Evolutionary conservation across 2,113 vertebrate genomes (phyloP).

Genomic region (Phrynocephalus versicolor): DNA sequence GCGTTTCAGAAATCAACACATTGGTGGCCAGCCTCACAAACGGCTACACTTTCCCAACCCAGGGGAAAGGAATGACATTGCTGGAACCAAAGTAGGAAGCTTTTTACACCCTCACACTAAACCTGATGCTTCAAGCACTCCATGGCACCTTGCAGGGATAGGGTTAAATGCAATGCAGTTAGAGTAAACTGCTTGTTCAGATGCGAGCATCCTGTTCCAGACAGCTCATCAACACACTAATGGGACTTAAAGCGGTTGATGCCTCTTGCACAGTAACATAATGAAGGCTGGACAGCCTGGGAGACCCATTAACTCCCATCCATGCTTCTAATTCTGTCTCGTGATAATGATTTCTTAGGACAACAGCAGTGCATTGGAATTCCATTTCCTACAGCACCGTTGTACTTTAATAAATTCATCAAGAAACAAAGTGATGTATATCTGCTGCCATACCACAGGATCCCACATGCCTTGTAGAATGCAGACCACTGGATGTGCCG

Average conservation of each 20-base stretch:
- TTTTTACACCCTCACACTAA: conserved; percentile 10
- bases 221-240: conserved; percentile 78
- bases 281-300: conserved; percentile 73
- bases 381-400: conserved; percentile 62
- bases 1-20: neutral
- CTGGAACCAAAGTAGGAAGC: neutral
- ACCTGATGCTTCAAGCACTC: conserved; percentile 14
- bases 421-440: conserved; percentile 64
- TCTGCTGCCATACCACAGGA: conserved; percentile 36
- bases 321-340: conserved; percentile 69
- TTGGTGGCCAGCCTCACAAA: neutral
- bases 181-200: conserved; percentile 66
- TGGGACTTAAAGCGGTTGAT: conserved; percentile 78
- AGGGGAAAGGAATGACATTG: neutral
- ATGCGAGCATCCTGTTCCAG: conserved; percentile 73
- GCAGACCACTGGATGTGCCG: neutral
- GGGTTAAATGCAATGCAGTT: conserved; percentile 63
- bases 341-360: conserved; percentile 76
- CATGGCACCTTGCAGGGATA: neutral
- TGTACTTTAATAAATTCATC: conserved; percentile 66
- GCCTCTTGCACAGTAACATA: conserved; percentile 73
- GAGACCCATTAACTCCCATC: conserved; percentile 79
- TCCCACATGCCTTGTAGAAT: neutral
- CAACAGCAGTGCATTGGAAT: conserved; percentile 64
- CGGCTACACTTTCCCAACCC: neutral